These are phyloP conservation scores for Ellobius talpinus DNA, from an alignment of 2,113 vertebrate genomes.

Conservation along the genomic window DNA sequence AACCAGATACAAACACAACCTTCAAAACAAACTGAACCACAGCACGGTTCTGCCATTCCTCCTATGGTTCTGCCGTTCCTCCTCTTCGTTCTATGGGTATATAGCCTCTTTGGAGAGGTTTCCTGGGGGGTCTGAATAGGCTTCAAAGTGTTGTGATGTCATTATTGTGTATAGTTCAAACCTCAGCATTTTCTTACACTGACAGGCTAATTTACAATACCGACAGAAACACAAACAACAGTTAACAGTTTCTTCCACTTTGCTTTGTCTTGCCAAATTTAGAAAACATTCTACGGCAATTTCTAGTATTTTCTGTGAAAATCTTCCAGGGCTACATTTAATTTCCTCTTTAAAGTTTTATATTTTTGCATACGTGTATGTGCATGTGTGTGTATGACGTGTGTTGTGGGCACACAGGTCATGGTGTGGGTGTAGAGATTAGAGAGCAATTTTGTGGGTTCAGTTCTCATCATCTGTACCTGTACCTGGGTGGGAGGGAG, in stretches of 20 bases:
- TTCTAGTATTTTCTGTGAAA: slow-evolving; percentile 72
- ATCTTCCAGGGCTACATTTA: slow-evolving; percentile 17
- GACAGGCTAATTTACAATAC: not conserved
- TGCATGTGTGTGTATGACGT: too few relatives aligned
- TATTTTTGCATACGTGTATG: not conserved
- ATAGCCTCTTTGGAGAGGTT: not conserved
- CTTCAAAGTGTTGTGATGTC: slow-evolving; percentile 44
- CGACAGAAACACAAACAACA: not conserved
- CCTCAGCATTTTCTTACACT: slow-evolving; percentile 10
- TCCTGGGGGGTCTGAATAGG: not conserved
- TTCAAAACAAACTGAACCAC: not conserved
- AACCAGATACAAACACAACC: slow-evolving; percentile 16
- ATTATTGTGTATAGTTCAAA: slow-evolving; percentile 17
- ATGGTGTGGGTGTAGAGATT: not conserved
- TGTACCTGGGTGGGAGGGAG: not conserved
- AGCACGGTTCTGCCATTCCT: not conserved
- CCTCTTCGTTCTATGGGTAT: not conserved
- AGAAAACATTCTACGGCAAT: slow-evolving; percentile 62
- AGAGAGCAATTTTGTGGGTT: not conserved
- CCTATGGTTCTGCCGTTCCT: not conserved
- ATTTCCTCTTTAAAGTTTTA: not conserved
- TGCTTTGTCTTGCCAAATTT: slow-evolving; percentile 49
- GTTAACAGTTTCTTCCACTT: slow-evolving; percentile 26
- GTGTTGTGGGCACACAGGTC: not conserved
- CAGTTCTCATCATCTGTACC: not conserved